These are phyloP conservation scores for Diorhabda elongata DNA, from an alignment of 1,140 invertebrate species.

Conservation along the genomic window DNA sequence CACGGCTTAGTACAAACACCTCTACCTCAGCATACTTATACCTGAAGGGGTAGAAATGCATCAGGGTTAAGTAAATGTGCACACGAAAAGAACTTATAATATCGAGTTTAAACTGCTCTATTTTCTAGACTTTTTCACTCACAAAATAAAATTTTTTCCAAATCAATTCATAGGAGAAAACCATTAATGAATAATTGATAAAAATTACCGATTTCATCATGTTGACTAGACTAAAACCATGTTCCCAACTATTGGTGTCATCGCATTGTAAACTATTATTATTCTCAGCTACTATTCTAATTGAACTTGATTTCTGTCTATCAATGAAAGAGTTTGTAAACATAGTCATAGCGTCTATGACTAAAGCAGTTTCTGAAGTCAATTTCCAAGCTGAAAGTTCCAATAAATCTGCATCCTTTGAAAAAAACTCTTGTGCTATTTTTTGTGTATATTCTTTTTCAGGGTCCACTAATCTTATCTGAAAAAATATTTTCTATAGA, in stretches of 20 bases:
- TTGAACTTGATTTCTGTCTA: slow-evolving; percentile 7
- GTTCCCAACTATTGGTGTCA: slow-evolving; percentile 66
- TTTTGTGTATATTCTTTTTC: slow-evolving; percentile 18
- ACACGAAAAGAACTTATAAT: too few species aligned
- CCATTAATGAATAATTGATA: neutral
- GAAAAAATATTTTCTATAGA: slow-evolving; percentile 6
- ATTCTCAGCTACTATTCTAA: slow-evolving; percentile 6
- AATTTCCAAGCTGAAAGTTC: slow-evolving; percentile 20
- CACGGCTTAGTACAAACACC: too few species aligned
- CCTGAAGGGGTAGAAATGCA: too few species aligned
- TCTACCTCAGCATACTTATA: too few species aligned
- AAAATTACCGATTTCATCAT: slow-evolving; percentile 75
- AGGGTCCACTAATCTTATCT: slow-evolving; percentile 29
- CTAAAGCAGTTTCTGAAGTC: slow-evolving; percentile 25
- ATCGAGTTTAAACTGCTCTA: too few species aligned
- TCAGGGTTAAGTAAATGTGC: too few species aligned
- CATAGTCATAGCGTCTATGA: slow-evolving; percentile 65
- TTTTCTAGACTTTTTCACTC: too few species aligned
- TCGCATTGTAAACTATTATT: slow-evolving; percentile 53
- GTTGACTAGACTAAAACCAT: slow-evolving; percentile 79
- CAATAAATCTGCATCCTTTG: slow-evolving; percentile 20
- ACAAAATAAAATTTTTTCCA: too few species aligned
- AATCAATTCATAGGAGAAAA: too few species aligned
- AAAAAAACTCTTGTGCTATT: slow-evolving; percentile 52
- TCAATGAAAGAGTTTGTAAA: slow-evolving; percentile 20